phyloP scores from a whole-genome alignment of 2,888 invertebrate species.

The Operophtera brumata region DNA sequence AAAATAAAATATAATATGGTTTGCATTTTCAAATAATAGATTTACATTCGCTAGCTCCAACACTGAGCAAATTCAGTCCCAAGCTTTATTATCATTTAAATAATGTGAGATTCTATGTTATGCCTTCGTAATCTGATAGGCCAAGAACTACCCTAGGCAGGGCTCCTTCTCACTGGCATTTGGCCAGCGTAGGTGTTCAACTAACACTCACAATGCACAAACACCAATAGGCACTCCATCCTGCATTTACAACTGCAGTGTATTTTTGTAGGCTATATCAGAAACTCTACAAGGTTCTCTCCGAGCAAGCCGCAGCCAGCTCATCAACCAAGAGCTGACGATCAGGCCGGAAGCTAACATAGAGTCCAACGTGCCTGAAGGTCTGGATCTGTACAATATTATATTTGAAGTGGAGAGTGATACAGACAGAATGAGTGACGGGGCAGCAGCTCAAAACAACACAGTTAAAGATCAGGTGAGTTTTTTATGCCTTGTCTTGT shows the following conservation, averaged over 20 bases:
- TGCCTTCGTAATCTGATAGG: too few relatives aligned
- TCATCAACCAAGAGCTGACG: constrained; percentile 68
- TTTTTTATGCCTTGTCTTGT: background rate
- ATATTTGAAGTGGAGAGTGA: constrained; percentile 74
- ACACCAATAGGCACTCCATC: too few relatives aligned
- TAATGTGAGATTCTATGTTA: too few relatives aligned
- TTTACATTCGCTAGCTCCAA: too few relatives aligned
- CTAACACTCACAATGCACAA: too few relatives aligned
- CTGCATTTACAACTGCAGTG: background rate
- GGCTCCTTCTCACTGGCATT: too few relatives aligned
- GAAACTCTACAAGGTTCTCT: constrained; percentile 66
- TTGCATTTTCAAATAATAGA: too few relatives aligned
- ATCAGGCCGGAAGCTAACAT: constrained; percentile 74
- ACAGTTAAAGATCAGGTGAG: constrained; percentile 55
- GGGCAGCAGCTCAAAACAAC: constrained; percentile 49
- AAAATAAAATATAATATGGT: too few relatives aligned
- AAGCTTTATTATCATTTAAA: too few relatives aligned
- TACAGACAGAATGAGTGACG: constrained; percentile 64
- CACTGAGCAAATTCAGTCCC: too few relatives aligned
- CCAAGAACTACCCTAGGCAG: too few relatives aligned
- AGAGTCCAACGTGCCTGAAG: constrained; percentile 71
- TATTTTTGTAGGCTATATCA: constrained; percentile 63
- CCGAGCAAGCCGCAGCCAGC: constrained; percentile 64
- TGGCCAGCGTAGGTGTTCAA: too few relatives aligned
- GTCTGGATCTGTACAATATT: constrained; percentile 67